phyloP scores from a whole-genome alignment of 2,113 vertebrate genomes.

The Eptesicus fuscus region DNA sequence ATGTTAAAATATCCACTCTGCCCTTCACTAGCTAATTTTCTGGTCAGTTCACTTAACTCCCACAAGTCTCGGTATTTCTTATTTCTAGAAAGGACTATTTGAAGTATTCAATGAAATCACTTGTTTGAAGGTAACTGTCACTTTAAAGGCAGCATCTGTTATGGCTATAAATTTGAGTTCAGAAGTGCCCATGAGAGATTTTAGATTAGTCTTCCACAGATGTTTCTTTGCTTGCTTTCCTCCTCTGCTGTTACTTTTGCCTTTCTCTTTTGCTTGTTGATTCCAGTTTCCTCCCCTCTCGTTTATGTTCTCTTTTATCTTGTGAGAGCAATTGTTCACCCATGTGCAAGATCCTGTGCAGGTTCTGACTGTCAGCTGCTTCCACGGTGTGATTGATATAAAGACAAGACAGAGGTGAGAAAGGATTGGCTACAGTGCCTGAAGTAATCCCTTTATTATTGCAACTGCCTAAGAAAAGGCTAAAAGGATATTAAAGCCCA shows the following conservation, averaged over 20 bases:
- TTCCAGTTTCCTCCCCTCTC: neutral
- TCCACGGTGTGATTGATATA: neutral
- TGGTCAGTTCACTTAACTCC: neutral
- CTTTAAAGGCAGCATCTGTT: neutral
- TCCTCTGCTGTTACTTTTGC: neutral
- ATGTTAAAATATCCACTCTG: neutral
- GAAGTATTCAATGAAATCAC: neutral
- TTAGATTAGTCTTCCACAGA: neutral
- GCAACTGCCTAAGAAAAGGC: neutral
- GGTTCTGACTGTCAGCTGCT: neutral
- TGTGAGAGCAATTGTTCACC: neutral
- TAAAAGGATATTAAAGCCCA: neutral
- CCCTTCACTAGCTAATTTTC: neutral
- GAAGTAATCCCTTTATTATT: neutral
- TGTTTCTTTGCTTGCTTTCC: neutral
- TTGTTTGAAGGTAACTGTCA: conserved; percentile 2
- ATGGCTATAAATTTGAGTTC: neutral
- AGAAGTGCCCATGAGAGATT: neutral
- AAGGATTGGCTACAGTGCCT: neutral
- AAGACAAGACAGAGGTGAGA: neutral
- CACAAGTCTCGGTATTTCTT: neutral
- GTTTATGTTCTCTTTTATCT: conserved; percentile 22
- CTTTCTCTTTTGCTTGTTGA: neutral
- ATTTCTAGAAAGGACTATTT: neutral
- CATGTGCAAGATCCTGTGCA: neutral